Conservation (phyloP, 2,113 vertebrate species). For the Arenaria interpres region DNA sequence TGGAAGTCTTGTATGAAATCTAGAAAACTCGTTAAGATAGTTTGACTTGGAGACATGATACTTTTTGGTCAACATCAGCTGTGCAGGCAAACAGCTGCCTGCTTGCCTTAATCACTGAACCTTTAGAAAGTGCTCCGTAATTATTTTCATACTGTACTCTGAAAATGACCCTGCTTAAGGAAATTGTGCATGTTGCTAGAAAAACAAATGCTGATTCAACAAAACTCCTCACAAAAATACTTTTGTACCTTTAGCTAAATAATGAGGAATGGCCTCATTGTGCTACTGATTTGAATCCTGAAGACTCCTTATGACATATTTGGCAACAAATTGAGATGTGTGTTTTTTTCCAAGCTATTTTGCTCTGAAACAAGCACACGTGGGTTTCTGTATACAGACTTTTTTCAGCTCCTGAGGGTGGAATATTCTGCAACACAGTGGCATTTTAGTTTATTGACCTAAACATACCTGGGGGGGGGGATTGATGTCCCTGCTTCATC, state of each 20-base stretch:
- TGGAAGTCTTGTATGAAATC: neutral
- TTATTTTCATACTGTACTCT: neutral
- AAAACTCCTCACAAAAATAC: neutral
- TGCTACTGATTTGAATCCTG: neutral
- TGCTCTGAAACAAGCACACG: neutral
- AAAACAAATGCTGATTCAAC: conserved; percentile 24
- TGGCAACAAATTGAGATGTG: neutral
- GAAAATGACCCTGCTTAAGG: conserved; percentile 23
- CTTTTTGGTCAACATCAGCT: conserved; percentile 19
- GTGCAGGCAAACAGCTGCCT: conserved; percentile 15
- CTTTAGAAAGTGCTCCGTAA: neutral
- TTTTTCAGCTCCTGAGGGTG: neutral
- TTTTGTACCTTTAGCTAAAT: conserved; percentile 13
- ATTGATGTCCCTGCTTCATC: neutral
- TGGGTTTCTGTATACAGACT: neutral
- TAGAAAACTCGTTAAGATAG: neutral
- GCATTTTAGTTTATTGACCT: neutral
- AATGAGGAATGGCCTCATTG: neutral
- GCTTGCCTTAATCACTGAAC: conserved; percentile 16
- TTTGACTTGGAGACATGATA: neutral
- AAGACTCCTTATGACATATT: neutral
- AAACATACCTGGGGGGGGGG: rapidly evolving
- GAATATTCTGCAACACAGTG: neutral
- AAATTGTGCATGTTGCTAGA: neutral
- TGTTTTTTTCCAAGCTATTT: neutral